These are phyloP conservation scores for Drosophila paramelanica DNA, from an alignment of 2,888 invertebrate species.

Conservation along the genomic window DNA sequence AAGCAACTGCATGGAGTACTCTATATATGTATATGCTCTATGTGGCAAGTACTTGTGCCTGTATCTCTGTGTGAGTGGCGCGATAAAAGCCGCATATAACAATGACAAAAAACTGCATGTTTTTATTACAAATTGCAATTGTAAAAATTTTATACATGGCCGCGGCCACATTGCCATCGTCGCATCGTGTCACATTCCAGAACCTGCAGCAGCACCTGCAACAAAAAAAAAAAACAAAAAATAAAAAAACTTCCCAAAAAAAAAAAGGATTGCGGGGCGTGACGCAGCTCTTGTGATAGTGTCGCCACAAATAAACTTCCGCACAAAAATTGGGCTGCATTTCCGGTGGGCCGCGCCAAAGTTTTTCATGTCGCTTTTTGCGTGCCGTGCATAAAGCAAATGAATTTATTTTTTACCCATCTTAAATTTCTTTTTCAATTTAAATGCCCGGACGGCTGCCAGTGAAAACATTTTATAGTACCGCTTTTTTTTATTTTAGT, in stretches of 20 bases:
- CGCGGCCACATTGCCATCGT: constrained; percentile 67
- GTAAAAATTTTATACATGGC: constrained; percentile 79
- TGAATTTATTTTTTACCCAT: constrained; percentile 64
- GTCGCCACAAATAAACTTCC: constrained; percentile 78
- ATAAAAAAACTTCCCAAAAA: background rate
- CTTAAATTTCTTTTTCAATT: constrained; percentile 67
- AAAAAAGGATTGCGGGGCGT: constrained; percentile 1
- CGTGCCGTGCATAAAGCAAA: constrained; percentile 67
- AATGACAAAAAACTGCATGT: constrained; percentile 77
- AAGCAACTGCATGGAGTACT: constrained; percentile 21
- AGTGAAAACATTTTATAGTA: constrained; percentile 19
- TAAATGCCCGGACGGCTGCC: constrained; percentile 55
- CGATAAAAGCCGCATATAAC: constrained; percentile 69
- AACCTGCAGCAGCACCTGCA: constrained; percentile 37
- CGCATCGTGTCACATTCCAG: constrained; percentile 74
- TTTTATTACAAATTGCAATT: constrained; percentile 81
- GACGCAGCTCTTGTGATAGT: constrained; percentile 59
- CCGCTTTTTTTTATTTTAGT: constrained; percentile 38
- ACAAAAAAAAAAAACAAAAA: constrained; percentile 8
- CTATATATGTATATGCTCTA: background rate
- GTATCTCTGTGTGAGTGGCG: constrained; percentile 37
- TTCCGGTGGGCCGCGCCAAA: constrained; percentile 43
- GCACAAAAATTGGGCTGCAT: constrained; percentile 76
- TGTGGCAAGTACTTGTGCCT: constrained; percentile 18
- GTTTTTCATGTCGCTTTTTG: constrained; percentile 41